Evolutionary conservation across 2,888 invertebrate species (phyloP).

Genomic region (Dicyrtoma fusca): DNA sequence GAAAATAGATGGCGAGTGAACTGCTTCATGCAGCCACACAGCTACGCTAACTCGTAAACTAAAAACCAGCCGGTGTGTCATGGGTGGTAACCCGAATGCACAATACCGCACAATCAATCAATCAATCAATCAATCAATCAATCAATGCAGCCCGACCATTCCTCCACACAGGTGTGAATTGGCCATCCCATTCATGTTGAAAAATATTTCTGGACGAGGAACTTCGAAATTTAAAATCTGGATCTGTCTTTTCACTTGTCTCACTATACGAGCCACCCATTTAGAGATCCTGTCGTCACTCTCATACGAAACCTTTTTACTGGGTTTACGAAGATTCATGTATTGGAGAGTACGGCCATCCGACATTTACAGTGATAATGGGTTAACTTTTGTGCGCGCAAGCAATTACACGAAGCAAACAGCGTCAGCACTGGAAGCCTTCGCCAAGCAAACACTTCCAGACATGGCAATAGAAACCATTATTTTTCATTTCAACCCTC

Average conservation of each 20-base stretch:
- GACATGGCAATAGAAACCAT: slow-evolving; percentile 36
- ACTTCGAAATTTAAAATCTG: not conserved
- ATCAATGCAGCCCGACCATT: too few species aligned
- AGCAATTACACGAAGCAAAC: slow-evolving; percentile 22
- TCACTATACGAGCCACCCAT: slow-evolving; percentile 22
- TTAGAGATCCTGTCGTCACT: slow-evolving; percentile 38
- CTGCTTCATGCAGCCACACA: too few species aligned
- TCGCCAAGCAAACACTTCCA: not conserved
- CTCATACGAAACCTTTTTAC: slow-evolving; percentile 40
- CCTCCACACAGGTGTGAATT: too few species aligned
- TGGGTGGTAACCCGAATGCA: too few species aligned
- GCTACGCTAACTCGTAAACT: too few species aligned
- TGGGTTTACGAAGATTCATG: slow-evolving; percentile 42
- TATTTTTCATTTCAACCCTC: too few species aligned
- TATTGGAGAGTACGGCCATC: slow-evolving; percentile 37
- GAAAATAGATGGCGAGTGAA: too few species aligned
- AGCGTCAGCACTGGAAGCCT: not conserved
- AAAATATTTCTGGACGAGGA: not conserved
- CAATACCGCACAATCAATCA: too few species aligned
- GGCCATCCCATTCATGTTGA: not conserved
- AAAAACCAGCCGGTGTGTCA: too few species aligned
- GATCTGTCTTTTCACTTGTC: not conserved
- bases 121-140: too few species aligned
- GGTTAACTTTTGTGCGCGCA: slow-evolving; percentile 42
- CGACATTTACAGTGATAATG: slow-evolving; percentile 42